Evolutionary conservation across 1,140 invertebrate species (phyloP).

Genomic region (Sminthurides bifidus): DNA sequence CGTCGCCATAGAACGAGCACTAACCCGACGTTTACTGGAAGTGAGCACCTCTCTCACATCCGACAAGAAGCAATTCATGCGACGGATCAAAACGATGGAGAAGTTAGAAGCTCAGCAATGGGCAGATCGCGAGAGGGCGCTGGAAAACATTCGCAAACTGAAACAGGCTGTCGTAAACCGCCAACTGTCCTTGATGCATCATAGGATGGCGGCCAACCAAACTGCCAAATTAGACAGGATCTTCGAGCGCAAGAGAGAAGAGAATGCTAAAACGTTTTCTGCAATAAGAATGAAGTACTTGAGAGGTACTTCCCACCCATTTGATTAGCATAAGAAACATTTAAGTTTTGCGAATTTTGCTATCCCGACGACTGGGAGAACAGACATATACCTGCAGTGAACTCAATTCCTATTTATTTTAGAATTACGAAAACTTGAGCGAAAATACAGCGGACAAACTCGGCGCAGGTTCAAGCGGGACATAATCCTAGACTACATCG

Average conservation of each 20-base stretch:
- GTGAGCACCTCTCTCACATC: too few relatives aligned
- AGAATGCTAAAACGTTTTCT: constrained; percentile 9
- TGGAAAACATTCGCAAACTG: constrained; percentile 19
- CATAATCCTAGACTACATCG: constrained; percentile 37
- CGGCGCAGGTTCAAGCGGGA: constrained; percentile 26
- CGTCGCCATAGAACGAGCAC: constrained; percentile 48
- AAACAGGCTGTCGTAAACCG: constrained; percentile 32
- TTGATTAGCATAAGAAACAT: too few relatives aligned
- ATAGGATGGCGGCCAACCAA: constrained; percentile 11
- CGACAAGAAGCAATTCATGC: constrained; percentile 45
- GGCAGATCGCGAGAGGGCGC: constrained; percentile 45
- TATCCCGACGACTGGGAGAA: not conserved
- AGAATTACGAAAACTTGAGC: constrained; percentile 24
- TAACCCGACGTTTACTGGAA: constrained; percentile 47
- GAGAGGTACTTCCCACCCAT: too few relatives aligned
- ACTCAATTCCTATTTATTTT: not conserved
- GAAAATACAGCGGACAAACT: constrained; percentile 8
- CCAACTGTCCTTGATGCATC: constrained; percentile 32
- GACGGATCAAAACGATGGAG: constrained; percentile 44
- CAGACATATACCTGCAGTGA: not conserved
- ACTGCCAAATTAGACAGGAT: constrained; percentile 15
- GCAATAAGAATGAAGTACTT: constrained; percentile 21
- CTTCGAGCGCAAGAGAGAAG: constrained; percentile 9
- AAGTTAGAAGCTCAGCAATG: constrained; percentile 53
- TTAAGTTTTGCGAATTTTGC: too few relatives aligned